A percentile compares a stretch with the other conserved stretches of the same genome.
Evolutionary conservation across 30 jellyfish, hydroid and myxozoan genomes (phyloP).

Genomic region (Chrysaora quinquecirrha): DNA sequence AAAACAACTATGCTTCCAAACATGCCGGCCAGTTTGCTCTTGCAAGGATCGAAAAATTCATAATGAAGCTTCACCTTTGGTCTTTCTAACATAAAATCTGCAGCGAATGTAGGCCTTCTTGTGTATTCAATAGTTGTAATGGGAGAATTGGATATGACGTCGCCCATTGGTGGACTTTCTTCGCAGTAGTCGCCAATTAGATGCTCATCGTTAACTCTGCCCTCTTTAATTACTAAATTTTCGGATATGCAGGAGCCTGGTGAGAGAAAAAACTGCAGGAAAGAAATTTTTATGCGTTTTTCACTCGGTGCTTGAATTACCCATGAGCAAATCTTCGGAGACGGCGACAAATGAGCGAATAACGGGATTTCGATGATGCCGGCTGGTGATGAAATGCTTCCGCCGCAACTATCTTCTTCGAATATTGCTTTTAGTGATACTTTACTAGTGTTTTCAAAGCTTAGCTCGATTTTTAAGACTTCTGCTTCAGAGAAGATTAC

Average conservation of each 20-base stretch:
- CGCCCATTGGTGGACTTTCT: conserved; percentile 86
- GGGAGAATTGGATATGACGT: conserved; percentile 42
- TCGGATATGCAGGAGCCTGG: conserved; percentile 87
- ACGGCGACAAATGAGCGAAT: conserved; percentile 59
- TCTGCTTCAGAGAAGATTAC: conserved; percentile 70
- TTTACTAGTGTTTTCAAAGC: background rate
- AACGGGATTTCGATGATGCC: conserved; percentile 77
- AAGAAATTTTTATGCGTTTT: conserved; percentile 48
- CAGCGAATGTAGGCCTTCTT: conserved; percentile 59
- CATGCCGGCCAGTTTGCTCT: conserved; percentile 56
- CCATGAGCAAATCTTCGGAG: conserved; percentile 78
- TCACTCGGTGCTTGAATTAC: conserved; percentile 36
- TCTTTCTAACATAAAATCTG: background rate
- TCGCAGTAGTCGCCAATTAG: conserved; percentile 85
- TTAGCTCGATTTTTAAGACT: conserved; percentile 46
- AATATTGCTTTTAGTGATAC: conserved; percentile 65
- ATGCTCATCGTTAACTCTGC: conserved; percentile 29
- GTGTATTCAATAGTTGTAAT: conserved; percentile 52
- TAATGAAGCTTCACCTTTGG: conserved; percentile 68
- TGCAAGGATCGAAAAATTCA: conserved; percentile 58
- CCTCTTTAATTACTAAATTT: conserved; percentile 68
- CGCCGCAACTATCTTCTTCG: conserved; percentile 84
- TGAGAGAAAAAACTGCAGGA: conserved; percentile 70
- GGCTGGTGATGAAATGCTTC: conserved; percentile 23
- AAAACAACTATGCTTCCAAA: conserved; percentile 79